These are phyloP conservation scores for Limenitis arthemis DNA, from an alignment of 2,888 invertebrate species.

Conservation along the genomic window DNA sequence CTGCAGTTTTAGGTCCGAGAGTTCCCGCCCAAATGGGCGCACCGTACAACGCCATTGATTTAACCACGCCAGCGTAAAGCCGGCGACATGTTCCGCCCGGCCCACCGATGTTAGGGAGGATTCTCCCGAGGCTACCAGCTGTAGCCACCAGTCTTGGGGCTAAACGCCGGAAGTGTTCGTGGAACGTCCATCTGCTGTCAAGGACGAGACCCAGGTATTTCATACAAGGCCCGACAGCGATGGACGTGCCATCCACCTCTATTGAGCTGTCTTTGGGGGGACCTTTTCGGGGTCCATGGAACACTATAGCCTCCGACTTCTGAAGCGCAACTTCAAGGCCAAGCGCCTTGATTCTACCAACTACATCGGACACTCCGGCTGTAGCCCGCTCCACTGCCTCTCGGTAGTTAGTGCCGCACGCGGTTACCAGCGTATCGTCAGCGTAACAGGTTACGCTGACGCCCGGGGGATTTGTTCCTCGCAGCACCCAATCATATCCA, in stretches of 20 bases:
- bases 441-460: conserved; percentile 17
- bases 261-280: conserved; percentile 2
- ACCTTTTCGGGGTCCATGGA: conserved; percentile 11
- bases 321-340: conserved; percentile 17
- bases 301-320: conserved; percentile 15
- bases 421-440: conserved; percentile 21
- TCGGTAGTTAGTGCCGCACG: background rate
- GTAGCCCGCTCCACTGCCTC: conserved; percentile 10
- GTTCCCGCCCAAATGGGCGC: background rate
- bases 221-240: conserved; percentile 1
- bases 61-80: conserved; percentile 7
- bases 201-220: conserved; percentile 11
- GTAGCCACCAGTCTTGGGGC: background rate
- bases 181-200: conserved; percentile 10
- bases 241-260: background rate
- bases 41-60: conserved; percentile 12
- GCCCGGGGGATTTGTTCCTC: conserved; percentile 3
- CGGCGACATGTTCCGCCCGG: background rate
- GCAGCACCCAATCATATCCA: background rate
- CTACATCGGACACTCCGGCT: conserved; percentile 11
- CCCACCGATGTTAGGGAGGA: conserved; percentile 18
- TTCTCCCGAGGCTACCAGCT: conserved; percentile 6
- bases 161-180: conserved; percentile 3
- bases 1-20: too few relatives aligned
- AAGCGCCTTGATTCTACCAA: conserved; percentile 12